A percentile compares a stretch with the other conserved stretches of the same genome.
Conservation (phyloP, 2,797 vertebrate genomes). For the Synaphobranchus kaupii region DNA sequence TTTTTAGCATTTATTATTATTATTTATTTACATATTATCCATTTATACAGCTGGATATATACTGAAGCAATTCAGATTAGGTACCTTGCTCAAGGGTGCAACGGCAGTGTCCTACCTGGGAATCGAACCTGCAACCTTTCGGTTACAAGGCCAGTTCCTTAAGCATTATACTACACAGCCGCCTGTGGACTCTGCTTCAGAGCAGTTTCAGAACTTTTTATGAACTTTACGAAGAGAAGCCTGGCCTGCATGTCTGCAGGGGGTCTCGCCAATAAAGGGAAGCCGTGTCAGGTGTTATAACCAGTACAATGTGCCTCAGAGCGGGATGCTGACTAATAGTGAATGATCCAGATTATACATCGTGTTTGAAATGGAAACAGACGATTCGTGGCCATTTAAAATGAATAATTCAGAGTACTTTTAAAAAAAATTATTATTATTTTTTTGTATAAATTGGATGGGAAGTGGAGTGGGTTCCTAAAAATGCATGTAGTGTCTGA, state of each 20-base stretch:
- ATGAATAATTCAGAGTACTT: background rate
- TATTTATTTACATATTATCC: too few species aligned
- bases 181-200: too few species aligned
- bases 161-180: too few species aligned
- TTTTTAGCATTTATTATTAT: too few species aligned
- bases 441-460: background rate
- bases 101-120: background rate
- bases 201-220: background rate
- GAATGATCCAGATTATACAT: background rate
- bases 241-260: background rate
- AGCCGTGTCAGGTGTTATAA: background rate
- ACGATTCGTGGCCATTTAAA: background rate
- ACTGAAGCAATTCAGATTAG: too few species aligned
- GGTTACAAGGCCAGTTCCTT: too few species aligned
- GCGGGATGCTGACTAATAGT: background rate
- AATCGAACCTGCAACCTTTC: too few species aligned
- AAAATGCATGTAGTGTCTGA: background rate
- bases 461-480: background rate
- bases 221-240: background rate
- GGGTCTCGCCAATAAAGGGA: background rate
- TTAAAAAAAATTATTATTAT: too few species aligned
- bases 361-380: background rate
- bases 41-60: too few species aligned
- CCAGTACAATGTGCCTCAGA: background rate
- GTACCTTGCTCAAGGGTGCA: background rate